Percentiles rank a stretch among this genome's conserved stretches.
These are phyloP conservation scores for Drosophila varians DNA, from an alignment of 1,140 invertebrate genomes.

Conservation along the genomic window DNA sequence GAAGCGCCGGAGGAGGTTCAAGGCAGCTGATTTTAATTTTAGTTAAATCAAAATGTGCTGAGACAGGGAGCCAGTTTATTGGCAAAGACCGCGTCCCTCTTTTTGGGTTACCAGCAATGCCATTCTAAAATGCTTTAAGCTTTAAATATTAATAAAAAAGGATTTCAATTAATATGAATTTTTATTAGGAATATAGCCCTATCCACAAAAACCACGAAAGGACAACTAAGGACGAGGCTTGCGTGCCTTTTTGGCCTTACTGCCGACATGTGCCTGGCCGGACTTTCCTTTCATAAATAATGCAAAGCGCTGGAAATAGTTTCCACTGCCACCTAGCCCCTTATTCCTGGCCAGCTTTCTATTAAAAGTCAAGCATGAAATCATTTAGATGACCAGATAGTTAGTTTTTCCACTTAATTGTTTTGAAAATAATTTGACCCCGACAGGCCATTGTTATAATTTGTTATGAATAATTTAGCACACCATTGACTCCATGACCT, in stretches of 20 bases:
- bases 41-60: conserved; percentile 64
- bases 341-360: not conserved
- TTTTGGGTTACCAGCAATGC: not conserved
- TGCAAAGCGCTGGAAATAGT: conserved; percentile 39
- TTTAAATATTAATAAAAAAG: too few species aligned
- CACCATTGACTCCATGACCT: conserved; percentile 33
- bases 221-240: not conserved
- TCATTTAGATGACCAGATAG: conserved; percentile 33
- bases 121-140: too few species aligned
- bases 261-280: conserved; percentile 4
- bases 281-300: conserved; percentile 51
- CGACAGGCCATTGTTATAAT: conserved; percentile 19
- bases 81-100: not conserved
- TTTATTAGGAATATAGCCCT: too few species aligned
- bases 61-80: conserved; percentile 24
- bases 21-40: conserved; percentile 60
- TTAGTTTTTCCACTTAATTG: conserved; percentile 51
- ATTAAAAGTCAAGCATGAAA: conserved; percentile 35
- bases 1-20: not conserved
- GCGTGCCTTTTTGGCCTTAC: conserved; percentile 19
- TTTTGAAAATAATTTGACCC: conserved; percentile 23
- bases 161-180: too few species aligned
- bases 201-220: too few species aligned
- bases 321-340: not conserved
- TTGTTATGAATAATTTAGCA: conserved; percentile 54